phyloP scores from a whole-genome alignment of 2,797 vertebrate genomes.

The Erethizon dorsatum region DNA sequence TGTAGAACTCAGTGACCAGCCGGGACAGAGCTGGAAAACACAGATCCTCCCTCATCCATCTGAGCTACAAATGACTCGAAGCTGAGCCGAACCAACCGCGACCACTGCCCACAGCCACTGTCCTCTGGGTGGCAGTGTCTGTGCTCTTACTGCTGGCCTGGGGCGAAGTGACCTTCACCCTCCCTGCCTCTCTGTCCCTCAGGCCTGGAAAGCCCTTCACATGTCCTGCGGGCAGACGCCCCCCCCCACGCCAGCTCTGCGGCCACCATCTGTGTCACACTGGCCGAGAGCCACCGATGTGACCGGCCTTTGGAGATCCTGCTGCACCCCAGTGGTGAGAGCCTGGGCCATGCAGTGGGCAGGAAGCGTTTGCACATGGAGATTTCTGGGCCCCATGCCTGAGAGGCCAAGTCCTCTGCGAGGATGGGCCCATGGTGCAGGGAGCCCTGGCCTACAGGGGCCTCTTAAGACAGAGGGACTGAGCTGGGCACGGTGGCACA shows the following conservation, averaged over 20 bases:
- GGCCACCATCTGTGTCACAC: constrained; percentile 95
- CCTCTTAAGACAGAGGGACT: background rate
- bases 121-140: background rate
- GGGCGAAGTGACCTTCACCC: background rate
- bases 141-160: background rate
- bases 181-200: background rate
- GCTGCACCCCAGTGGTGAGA: constrained; percentile 96
- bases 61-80: background rate
- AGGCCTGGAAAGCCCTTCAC: constrained; percentile 98
- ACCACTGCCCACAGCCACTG: background rate
- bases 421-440: background rate
- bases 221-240: constrained; percentile 95
- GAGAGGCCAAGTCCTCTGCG: background rate
- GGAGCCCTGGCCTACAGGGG: background rate
- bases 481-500: background rate
- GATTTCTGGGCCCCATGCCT: background rate
- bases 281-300: constrained; percentile 95
- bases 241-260: constrained; percentile 96
- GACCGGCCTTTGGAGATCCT: constrained; percentile 97
- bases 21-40: background rate
- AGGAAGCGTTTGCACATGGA: background rate
- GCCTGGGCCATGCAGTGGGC: background rate
- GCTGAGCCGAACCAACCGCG: background rate
- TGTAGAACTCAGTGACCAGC: background rate
- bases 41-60: background rate